Conservation (phyloP, 2,113 vertebrate genomes). For the Triplophysa dalaica region DNA sequence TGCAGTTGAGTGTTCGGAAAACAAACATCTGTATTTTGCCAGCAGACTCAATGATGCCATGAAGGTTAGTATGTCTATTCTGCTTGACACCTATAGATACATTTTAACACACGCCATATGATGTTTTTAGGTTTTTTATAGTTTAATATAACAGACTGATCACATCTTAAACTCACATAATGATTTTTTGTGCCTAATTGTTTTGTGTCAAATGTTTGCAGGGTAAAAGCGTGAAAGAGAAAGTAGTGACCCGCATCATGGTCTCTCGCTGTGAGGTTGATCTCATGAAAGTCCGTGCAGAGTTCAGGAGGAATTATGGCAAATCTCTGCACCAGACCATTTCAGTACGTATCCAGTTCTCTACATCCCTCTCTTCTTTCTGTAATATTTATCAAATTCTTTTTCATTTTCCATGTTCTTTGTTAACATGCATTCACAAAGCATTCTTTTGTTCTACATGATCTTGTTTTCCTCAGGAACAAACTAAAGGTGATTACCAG, state of each 20-base stretch:
- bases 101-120: too few relatives aligned
- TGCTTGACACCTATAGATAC: neutral
- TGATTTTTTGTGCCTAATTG: neutral
- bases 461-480: slow-evolving; percentile 77
- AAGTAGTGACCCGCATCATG: slow-evolving; percentile 89
- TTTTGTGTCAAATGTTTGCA: slow-evolving; percentile 55
- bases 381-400: neutral
- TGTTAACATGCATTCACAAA: neutral
- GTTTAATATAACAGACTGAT: neutral
- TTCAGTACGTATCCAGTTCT: slow-evolving; percentile 69
- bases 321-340: slow-evolving; percentile 89
- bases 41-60: slow-evolving; percentile 87
- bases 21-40: slow-evolving; percentile 93
- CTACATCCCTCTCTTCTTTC: neutral
- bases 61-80: slow-evolving; percentile 79
- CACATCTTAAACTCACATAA: neutral
- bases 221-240: slow-evolving; percentile 90
- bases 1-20: slow-evolving; percentile 93
- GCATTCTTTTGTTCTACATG: neutral
- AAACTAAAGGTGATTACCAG: slow-evolving; percentile 97
- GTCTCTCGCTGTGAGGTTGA: slow-evolving; percentile 93
- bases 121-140: too few relatives aligned
- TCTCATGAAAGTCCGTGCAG: slow-evolving; percentile 87
- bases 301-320: slow-evolving; percentile 86
- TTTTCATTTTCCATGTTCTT: neutral